Base-by-base conservation (phyloP, 1,140 invertebrate genomes). In the Caenorhabditis remanei region DNA sequence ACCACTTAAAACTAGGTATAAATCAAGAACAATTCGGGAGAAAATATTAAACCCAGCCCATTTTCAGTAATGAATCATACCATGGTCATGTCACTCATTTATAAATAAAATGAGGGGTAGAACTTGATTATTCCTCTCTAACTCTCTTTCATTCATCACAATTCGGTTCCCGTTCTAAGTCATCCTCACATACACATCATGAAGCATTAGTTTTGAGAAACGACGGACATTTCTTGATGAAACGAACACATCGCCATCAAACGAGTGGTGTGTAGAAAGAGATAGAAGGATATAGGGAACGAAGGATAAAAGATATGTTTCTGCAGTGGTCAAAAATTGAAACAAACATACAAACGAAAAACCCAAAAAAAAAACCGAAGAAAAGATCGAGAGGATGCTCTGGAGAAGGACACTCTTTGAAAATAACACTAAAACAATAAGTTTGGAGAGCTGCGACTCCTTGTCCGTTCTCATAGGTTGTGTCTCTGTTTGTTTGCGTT, bases 401-500 rank as follows among this genome's bases (percentile, higher is more conserved):
- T 50, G n/a, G 46, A 43, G 40, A 43, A 79, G 46, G 19, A 46
- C 67, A 79, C 71, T 50, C 46, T 79, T 79, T 79, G 71, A 53
- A 79, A 79, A 79, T 50, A 79, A 79, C 71, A 79, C 71, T 79
- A 79, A 79, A 79, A 79, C 71, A 79, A 79, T 79, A 79, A 48
- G 40, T 79, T 79, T 79, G 71, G 46, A 79, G 71, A 79, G 71
- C 71, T 21, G 71, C 71, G 71, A 50, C 71, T 79, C 14, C 21
- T 79, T 79, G 43, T 48, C 71, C 46, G 43, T 50, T 24, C 71
- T 50, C 46, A 71, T 71, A 71, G 65, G 43, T 71, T 71, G 43
- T 46, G 65, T 63, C 7, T 71, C 32, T 32, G 46, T 48, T 48
- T 79, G 71, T 79, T 79, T 79, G 46, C 71, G 46, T 24, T 50